Base-by-base conservation (phyloP, 2,797 vertebrate species). In the Chelon labrosus region DNA sequence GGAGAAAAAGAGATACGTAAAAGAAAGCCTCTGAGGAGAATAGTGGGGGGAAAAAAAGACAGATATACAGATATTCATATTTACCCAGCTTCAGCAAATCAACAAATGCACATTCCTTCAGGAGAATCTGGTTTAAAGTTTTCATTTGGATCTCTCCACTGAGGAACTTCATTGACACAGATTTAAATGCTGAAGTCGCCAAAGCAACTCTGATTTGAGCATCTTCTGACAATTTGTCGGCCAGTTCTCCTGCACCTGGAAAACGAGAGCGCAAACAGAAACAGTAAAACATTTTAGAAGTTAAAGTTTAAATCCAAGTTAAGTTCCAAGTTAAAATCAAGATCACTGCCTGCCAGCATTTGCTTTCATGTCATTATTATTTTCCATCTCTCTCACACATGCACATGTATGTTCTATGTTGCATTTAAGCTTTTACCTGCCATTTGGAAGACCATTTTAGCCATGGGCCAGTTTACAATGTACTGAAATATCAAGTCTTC, bases 121-220 rank as follows among this genome's bases (percentile, higher is more conserved):
- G n/a, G 13, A 80, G 0, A 55, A 85, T 80, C 22, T 70, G 39
- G 7, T 59, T 47, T 27, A 85, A 47, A 11, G 70, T 71, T 51
- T 82, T 80, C 1, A 83, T 66, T 59, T 75, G 67, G 44, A 85
- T 85, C 5, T 63, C 52, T 60, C 83, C 83, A 59, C n/a, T 77
- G 46, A 85, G 49, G 44, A 85, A 77, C 25, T 75, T 82, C 44
- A 39, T 17, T 31, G 70, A 47, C 17, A 85, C 56, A 49, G 70
- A 77, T 59, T 20, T 82, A 46, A 85, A 80, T 13, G 67, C 60
- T 39, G 77, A 59, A n/a, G 22, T 62, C 0, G 67, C 77, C 49
- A 80, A 52, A 52, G 38, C 38, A 31, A 82, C 47, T 31, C 1
- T 69, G 3, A 10, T 2, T 63, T 56, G 41, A 7, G 9, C 77